A percentile compares a stretch with the other conserved stretches of the same genome.
These are phyloP conservation scores for Macrostomum lignano DNA, from an alignment of 1,140 invertebrate species.

Conservation along the genomic window DNA sequence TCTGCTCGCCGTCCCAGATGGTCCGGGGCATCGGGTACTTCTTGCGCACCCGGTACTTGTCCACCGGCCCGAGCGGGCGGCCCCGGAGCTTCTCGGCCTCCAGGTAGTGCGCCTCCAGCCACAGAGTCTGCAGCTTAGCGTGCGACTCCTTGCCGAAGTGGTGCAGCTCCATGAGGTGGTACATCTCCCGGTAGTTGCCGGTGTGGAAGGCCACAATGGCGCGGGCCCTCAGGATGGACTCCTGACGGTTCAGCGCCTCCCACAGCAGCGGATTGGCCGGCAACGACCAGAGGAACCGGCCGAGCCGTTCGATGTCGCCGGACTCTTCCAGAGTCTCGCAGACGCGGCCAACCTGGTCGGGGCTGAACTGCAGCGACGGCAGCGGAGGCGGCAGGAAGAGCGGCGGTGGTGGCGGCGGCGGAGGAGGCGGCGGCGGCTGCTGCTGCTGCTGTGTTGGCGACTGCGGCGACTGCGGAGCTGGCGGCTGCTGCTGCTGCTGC, in stretches of 20 bases:
- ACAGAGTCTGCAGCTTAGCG: constrained; percentile 66
- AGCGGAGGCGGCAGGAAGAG: no score
- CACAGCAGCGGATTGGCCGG: constrained; percentile 28
- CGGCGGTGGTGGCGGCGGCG: no score
- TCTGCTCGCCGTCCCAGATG: constrained; percentile 99
- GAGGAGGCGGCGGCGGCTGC: no score
- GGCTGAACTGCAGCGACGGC: no score
- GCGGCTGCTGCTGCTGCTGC: no score
- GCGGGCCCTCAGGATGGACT: constrained; percentile 34
- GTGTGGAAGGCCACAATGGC: constrained; percentile 75
- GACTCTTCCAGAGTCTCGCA: constrained; percentile 94
- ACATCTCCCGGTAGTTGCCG: constrained; percentile 47
- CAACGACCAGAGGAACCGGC: constrained; percentile 77
- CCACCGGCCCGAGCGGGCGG: constrained; percentile 76
- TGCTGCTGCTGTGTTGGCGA: no score
- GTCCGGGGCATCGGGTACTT: constrained; percentile 91
- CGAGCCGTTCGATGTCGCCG: constrained; percentile 76
- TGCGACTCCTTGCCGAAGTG: constrained; percentile 86
- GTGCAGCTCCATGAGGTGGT: constrained; percentile 40
- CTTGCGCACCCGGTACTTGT: constrained; percentile 88
- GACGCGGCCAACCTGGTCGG: constrained; percentile 73
- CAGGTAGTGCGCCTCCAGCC: constrained; percentile 92
- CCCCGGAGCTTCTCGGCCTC: constrained; percentile 84
- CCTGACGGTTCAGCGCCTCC: constrained; percentile 7
- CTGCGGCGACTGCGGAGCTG: no score